A percentile compares a stretch with the other conserved stretches of the same genome.
phyloP scores from a whole-genome alignment of 2,797 vertebrate genomes.

The Gallinago solitaria region DNA sequence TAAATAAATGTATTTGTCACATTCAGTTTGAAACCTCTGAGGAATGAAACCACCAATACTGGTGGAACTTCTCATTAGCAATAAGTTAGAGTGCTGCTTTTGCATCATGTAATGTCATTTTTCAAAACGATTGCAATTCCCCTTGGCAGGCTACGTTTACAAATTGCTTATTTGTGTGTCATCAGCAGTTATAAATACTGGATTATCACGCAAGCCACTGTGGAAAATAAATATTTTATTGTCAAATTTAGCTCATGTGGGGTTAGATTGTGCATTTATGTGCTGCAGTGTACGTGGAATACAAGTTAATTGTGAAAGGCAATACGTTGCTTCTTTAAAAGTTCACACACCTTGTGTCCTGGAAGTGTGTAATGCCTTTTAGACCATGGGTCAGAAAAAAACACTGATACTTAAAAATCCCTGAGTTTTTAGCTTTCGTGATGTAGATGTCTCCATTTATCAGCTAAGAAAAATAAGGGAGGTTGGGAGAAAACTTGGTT shows the following conservation, averaged over 20 bases:
- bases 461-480: not conserved
- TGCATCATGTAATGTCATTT: not conserved
- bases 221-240: not conserved
- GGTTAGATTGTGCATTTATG: not conserved
- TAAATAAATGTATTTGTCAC: not conserved
- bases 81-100: not conserved
- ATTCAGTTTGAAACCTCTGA: not conserved
- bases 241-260: not conserved
- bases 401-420: not conserved
- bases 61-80: not conserved
- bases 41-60: not conserved
- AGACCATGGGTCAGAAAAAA: not conserved
- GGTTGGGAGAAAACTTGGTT: not conserved
- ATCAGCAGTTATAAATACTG: not conserved
- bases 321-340: not conserved
- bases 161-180: not conserved
- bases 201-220: not conserved
- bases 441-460: not conserved
- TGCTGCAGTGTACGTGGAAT: not conserved
- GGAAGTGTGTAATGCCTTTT: not conserved
- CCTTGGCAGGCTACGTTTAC: not conserved
- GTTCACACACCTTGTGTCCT: not conserved
- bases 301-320: not conserved
- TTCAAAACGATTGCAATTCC: accelerated
- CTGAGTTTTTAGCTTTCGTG: not conserved